These are phyloP conservation scores for Thalassoma bifasciatum DNA, from an alignment of 2,113 vertebrate species.

Conservation along the genomic window DNA sequence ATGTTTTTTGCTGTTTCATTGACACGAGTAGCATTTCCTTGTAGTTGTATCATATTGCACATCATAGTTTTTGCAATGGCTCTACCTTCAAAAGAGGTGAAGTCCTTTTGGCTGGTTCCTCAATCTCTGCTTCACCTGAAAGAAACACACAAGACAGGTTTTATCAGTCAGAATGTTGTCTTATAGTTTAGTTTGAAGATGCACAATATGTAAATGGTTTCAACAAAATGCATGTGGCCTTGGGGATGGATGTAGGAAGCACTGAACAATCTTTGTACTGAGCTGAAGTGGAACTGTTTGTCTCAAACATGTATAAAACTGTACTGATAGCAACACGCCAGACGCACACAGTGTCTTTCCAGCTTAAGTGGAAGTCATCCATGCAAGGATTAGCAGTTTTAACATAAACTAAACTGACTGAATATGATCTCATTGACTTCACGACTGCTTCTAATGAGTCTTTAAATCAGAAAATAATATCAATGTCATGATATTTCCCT, in stretches of 20 bases:
- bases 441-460: not conserved
- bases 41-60: no score
- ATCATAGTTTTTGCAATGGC: not conserved
- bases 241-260: not conserved
- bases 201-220: conserved; percentile 4
- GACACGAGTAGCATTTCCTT: no score
- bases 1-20: no score
- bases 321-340: not conserved
- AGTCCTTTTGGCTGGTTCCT: conserved; percentile 58
- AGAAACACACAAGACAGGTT: conserved; percentile 31
- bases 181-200: not conserved
- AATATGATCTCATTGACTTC: conserved; percentile 1
- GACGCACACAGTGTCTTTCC: not conserved
- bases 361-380: conserved; percentile 19
- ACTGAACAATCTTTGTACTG: no score
- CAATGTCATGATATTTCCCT: not conserved
- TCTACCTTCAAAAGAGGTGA: conserved; percentile 78
- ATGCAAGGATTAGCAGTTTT: not conserved
- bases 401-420: not conserved
- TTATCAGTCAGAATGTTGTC: not conserved
- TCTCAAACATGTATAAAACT: no score
- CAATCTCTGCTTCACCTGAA: conserved; percentile 70
- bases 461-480: not conserved
- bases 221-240: not conserved
- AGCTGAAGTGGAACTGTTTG: no score